Conservation (phyloP, 2,797 vertebrate species). For the Eleutherodactylus coqui region DNA sequence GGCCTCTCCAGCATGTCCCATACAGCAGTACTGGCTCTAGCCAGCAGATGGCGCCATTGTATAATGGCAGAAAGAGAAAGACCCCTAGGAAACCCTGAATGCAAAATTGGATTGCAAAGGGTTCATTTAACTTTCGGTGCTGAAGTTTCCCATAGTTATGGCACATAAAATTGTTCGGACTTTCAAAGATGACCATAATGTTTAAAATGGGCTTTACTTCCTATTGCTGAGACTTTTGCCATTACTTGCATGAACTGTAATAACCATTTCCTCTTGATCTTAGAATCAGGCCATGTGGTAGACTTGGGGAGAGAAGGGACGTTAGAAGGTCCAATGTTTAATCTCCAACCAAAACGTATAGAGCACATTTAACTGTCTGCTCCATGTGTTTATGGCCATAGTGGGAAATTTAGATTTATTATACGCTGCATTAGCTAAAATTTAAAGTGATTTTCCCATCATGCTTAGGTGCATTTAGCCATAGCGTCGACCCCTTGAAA, state of each 20-base stretch:
- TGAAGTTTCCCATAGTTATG: too few species aligned
- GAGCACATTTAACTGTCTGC: not conserved
- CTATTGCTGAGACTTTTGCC: not conserved
- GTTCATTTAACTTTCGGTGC: too few species aligned
- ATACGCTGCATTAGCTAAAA: not conserved
- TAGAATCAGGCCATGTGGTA: not conserved
- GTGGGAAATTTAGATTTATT: not conserved
- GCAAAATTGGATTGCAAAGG: too few species aligned
- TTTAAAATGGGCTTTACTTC: too few species aligned
- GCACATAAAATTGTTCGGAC: too few species aligned
- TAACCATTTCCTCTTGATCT: not conserved
- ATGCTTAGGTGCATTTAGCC: not conserved
- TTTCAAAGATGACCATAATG: too few species aligned
- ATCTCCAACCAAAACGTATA: not conserved
- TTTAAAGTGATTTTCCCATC: slow-evolving; percentile 6
- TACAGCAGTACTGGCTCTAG: too few species aligned
- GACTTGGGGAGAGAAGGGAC: not conserved
- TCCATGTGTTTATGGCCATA: not conserved
- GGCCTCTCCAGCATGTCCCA: too few species aligned
- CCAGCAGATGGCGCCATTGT: too few species aligned
- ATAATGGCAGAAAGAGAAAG: too few species aligned
- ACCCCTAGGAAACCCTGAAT: too few species aligned
- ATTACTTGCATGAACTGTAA: not conserved
- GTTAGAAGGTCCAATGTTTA: not conserved
- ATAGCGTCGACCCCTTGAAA: not conserved